Percentiles rank a stretch among this genome's conserved stretches.
These are phyloP conservation scores for Cephus sareptanus DNA, from an alignment of 2,888 invertebrate species.

Conservation along the genomic window DNA sequence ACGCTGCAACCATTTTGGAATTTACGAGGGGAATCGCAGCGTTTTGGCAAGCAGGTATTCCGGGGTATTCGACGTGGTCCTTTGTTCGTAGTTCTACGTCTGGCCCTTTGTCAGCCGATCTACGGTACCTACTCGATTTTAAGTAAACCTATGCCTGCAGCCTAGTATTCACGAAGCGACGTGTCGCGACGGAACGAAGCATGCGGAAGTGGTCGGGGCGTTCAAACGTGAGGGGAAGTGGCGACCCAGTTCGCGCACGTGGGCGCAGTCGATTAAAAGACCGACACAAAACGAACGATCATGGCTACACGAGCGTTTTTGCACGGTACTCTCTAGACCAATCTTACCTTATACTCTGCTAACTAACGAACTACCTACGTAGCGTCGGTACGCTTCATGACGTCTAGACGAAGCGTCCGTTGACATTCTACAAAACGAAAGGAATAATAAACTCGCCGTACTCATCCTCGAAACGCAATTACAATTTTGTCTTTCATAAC, in stretches of 20 bases:
- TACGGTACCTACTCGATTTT: neutral
- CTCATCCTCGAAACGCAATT: neutral
- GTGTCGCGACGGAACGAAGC: slow-evolving; percentile 22
- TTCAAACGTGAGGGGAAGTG: slow-evolving; percentile 45
- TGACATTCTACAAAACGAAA: neutral
- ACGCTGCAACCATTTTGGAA: neutral
- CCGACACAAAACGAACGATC: slow-evolving; percentile 1
- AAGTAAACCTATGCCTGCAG: neutral
- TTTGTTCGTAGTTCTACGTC: neutral
- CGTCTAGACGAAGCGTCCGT: neutral
- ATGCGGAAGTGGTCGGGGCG: slow-evolving; percentile 42
- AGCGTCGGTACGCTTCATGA: neutral
- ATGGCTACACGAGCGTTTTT: neutral
- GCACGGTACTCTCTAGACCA: neutral
- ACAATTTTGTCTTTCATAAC: neutral
- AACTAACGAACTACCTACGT: neutral
- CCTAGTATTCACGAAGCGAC: neutral
- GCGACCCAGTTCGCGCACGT: slow-evolving; percentile 41
- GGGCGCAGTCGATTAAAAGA: slow-evolving; percentile 7
- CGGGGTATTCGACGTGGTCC: neutral
- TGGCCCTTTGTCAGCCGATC: neutral
- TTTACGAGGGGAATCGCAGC: neutral
- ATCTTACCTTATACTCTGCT: neutral
- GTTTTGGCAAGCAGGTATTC: neutral
- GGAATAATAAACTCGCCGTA: neutral